These are phyloP conservation scores for Cladopsammia gracilis DNA, from an alignment of 64 coral and sea anemone genomes.

Conservation along the genomic window DNA sequence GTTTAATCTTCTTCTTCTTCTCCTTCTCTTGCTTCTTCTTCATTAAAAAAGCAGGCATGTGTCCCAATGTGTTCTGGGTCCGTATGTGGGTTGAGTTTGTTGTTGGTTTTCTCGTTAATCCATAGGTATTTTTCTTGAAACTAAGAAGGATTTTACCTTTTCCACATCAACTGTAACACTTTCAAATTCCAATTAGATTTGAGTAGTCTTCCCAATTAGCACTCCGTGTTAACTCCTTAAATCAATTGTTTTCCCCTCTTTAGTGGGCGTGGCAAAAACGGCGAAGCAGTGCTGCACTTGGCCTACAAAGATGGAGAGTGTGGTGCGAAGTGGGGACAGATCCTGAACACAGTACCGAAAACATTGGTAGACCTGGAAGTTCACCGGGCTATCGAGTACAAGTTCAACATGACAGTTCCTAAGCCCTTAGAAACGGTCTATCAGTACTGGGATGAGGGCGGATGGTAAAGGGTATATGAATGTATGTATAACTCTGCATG, in stretches of 20 bases:
- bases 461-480: neutral
- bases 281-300: neutral
- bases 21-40: no score
- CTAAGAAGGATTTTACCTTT: no score
- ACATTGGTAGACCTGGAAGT: neutral
- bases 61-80: no score
- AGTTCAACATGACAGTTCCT: neutral
- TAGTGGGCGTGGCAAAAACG: neutral
- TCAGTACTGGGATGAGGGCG: neutral
- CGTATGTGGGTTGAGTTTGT: no score
- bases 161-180: no score
- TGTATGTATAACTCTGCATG: neutral
- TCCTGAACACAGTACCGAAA: neutral
- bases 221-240: no score
- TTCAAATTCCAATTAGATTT: no score
- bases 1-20: no score
- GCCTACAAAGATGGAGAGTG: neutral
- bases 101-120: no score
- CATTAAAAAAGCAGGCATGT: no score
- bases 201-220: no score
- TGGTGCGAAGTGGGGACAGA: neutral
- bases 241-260: neutral
- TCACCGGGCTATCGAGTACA: neutral
- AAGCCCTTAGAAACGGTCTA: neutral
- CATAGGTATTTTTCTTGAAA: no score